Evolutionary conservation across 2,113 vertebrate genomes (phyloP), one percentile per base, ranked within the genome.

Genomic region (Sylvicapra grimmia): DNA sequence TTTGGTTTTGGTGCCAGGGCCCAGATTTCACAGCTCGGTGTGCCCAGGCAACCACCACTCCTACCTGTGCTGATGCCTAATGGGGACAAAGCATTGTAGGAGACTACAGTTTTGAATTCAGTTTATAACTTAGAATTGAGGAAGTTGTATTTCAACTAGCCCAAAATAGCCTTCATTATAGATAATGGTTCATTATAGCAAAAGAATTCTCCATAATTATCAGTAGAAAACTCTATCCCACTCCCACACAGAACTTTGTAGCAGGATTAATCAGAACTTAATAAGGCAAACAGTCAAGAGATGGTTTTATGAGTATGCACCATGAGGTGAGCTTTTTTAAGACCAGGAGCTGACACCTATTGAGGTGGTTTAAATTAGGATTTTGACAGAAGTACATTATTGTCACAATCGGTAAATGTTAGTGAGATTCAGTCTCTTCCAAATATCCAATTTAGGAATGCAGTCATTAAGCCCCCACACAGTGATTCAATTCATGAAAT

Each of bases 371-470:
- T 94, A 95, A 97, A 96, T 97, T 87, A 61, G 63, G 59, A 54
- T 58, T 65, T 79, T 68, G 93, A 94, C 59, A 93, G 56, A 88
- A 79, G 31, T 2, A 54, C 58, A 59, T 44, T 83, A 90, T 16
- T 94, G 44, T 85, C 68, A 85, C 33, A 56, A 13, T 36, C 36
- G 86, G 51, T 96, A 94, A 97, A 97, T 93, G 25, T 68, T 88
- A 98, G 93, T 96, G 90, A 98, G 98, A 56, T 3, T 5, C 87
- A 65, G 25, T 85, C 49, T 94, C 72, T 56, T 96, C 97, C 97
- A 97, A 96, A 44, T 97, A 98, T 95, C 93, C 97, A 82, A n/a
- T 59, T 86, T 93, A 96, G 96, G 97, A 98, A 98, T 98, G 98
- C 5, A 49, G 56, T 68, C 82, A 97, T 91, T 95, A 98, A 98